These are phyloP conservation scores for Manis javanica DNA, from an alignment of 2,797 vertebrate genomes.

Conservation along the genomic window DNA sequence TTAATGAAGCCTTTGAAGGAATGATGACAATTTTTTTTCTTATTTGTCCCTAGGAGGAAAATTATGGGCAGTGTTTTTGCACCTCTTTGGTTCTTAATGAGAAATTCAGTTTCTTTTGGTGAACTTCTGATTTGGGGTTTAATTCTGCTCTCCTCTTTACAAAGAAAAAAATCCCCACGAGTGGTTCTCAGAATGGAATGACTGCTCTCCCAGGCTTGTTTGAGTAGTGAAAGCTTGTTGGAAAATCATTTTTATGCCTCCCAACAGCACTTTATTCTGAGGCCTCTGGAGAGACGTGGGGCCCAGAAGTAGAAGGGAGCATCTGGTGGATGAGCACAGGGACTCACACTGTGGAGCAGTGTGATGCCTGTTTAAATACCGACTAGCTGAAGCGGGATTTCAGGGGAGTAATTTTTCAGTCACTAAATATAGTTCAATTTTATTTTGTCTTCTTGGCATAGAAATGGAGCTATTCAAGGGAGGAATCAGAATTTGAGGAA, in stretches of 20 bases:
- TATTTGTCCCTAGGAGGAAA: not conserved
- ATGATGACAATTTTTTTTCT: not conserved
- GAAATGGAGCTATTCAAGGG: not conserved
- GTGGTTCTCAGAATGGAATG: not conserved
- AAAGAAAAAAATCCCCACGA: not conserved
- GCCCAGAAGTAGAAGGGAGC: not conserved
- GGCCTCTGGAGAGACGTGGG: not conserved
- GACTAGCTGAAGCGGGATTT: not conserved
- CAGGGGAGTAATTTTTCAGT: not conserved
- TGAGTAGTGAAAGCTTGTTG: conserved; percentile 35
- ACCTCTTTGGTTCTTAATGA: conserved; percentile 31
- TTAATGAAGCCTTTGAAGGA: conserved; percentile 15
- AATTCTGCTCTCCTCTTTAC: not conserved
- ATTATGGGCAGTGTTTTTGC: not conserved
- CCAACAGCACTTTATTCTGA: conserved; percentile 29
- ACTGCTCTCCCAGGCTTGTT: not conserved
- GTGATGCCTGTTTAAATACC: conserved; percentile 26
- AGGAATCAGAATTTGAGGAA: not conserved
- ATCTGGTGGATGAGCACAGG: not conserved
- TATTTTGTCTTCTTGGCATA: conserved; percentile 28
- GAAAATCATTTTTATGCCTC: not conserved
- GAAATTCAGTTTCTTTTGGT: conserved; percentile 21
- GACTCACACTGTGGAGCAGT: not conserved
- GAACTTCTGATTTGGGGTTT: conserved; percentile 45
- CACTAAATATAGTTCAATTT: conserved; percentile 59